Conservation (phyloP, 2,888 invertebrate species). For the Volucella inflata region DNA sequence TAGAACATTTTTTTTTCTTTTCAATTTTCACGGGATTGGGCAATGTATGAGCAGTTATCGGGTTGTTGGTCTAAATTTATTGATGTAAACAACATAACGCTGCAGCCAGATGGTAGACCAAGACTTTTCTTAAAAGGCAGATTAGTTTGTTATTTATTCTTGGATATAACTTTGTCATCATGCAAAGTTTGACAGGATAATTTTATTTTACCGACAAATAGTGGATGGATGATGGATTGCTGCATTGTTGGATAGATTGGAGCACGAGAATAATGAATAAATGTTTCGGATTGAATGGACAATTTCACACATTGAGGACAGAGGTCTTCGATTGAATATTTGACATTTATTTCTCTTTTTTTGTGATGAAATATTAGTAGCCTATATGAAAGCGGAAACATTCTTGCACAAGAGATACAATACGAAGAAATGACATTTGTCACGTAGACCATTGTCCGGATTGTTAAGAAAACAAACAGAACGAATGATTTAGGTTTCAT, state of each 20-base stretch:
- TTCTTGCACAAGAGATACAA: slow-evolving; percentile 4
- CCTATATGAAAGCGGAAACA: background rate
- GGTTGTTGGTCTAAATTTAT: slow-evolving; percentile 27
- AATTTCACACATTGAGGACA: slow-evolving; percentile 41
- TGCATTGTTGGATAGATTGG: too few relatives aligned
- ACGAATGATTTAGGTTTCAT: background rate
- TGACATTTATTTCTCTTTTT: background rate
- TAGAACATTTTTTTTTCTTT: slow-evolving; percentile 54
- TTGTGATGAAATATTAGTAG: background rate
- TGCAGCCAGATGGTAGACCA: background rate
- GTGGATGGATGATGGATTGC: slow-evolving; percentile 41
- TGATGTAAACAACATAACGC: slow-evolving; percentile 41
- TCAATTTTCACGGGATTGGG: slow-evolving; percentile 10
- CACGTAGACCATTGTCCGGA: background rate
- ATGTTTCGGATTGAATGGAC: slow-evolving; percentile 54
- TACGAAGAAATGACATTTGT: background rate
- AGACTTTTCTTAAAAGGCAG: slow-evolving; percentile 13
- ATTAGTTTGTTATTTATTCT: slow-evolving; percentile 33
- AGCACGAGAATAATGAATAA: slow-evolving; percentile 61
- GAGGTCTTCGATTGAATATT: slow-evolving; percentile 6
- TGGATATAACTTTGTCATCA: background rate
- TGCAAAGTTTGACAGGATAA: slow-evolving; percentile 27
- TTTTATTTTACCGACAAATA: slow-evolving; percentile 27
- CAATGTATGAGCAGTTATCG: slow-evolving; percentile 8
- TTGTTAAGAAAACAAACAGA: too few relatives aligned